Evolutionary conservation across 2,113 vertebrate species (phyloP), one percentile per base, ranked within the genome.

Genomic region (Aythya baeri): DNA sequence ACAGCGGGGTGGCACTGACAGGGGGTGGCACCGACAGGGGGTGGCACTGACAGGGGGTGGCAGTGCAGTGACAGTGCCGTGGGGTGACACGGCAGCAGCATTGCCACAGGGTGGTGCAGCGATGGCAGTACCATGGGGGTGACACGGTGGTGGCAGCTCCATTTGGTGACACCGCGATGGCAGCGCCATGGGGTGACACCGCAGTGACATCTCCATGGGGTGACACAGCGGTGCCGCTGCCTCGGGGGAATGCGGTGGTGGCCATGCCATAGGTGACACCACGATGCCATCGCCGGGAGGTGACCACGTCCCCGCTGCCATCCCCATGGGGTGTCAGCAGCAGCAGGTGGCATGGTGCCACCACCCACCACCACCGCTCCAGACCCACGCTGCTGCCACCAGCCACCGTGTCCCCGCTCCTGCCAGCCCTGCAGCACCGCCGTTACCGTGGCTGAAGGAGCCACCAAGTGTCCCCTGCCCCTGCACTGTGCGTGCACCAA

Each of bases 211-310:
- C 43, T 43, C 20, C 31, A 11, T 41, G 13, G 50, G 50, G 50
- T 7, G 50, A 52, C 50, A 52, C 50, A 13, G 50, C 22, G 4
- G 50, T 25, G 22, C 13, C 31, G 3, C 13, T 23, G 66, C 21
- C 29, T 4, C 1, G 5, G 25, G 5, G 6, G 3, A 3, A 4
- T 57, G 0, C 6, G 1, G 65, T 20, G 17, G 17, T 21, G 55
- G 55, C 12, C 1, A 8, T 32, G 34, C 6, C 71, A 2, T 6
- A 11, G n/a, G 74, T 38, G 46, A 5, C 17, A 7, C 31, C 2
- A 11, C 3, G 4, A 8, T 61, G 29, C 17, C 49, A 6, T 2
- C 26, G 70, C 36, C 29, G 0, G 4, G 54, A 11, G 7, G 11
- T 22, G 59, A 6, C 34, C 8, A 27, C 5, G 32, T n/a, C n/a